A percentile compares a stretch with the other conserved stretches of the same genome.
Evolutionary conservation across 2,113 vertebrate genomes (phyloP).

Genomic region (Anser cygnoides): DNA sequence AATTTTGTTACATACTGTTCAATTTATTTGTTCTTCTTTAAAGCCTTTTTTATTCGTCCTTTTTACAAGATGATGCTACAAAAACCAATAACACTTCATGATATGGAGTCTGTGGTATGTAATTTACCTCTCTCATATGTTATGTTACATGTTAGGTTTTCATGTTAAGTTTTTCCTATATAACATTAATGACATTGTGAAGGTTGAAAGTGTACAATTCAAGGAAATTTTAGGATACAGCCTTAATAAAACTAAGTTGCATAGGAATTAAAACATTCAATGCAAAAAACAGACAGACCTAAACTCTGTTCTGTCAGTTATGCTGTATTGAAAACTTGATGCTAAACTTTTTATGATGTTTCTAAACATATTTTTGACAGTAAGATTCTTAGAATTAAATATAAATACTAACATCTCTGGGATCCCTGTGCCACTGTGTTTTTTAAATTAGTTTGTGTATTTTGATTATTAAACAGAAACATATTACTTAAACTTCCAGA

Average conservation of each 20-base stretch:
- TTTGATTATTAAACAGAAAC: background rate
- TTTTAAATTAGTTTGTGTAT: background rate
- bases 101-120: slow-evolving; percentile 99
- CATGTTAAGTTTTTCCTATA: background rate
- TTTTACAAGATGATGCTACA: slow-evolving; percentile 99
- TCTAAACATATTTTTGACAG: background rate
- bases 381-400: background rate
- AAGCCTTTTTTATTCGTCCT: slow-evolving; percentile 97
- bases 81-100: slow-evolving; percentile 91
- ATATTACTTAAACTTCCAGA: background rate
- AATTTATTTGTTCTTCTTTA: slow-evolving; percentile 50
- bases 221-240: background rate
- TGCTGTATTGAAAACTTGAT: background rate
- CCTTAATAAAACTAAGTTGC: background rate
- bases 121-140: background rate
- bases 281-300: background rate
- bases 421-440: background rate
- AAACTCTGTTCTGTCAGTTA: background rate
- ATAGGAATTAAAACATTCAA: background rate
- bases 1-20: background rate
- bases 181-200: background rate
- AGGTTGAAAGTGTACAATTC: background rate
- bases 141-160: background rate
- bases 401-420: background rate
- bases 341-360: background rate